Evolutionary conservation across 2,797 vertebrate genomes (phyloP).

Genomic region (Anabas testudineus): DNA sequence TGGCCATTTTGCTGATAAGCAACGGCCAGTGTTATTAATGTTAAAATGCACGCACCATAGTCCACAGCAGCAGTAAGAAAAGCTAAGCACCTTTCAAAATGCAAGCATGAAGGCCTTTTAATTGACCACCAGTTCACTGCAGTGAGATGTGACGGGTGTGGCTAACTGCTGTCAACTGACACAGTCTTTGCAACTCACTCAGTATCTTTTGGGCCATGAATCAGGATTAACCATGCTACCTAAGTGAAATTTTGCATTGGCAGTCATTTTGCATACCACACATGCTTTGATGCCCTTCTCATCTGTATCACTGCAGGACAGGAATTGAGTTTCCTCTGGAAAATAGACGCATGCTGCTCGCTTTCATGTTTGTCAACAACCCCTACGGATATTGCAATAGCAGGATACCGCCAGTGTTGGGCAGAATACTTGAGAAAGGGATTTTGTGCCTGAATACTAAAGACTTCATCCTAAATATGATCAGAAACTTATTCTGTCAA

Average conservation of each 20-base stretch:
- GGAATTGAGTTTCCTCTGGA: constrained; percentile 68
- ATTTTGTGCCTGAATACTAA: constrained; percentile 28
- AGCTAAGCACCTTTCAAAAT: constrained; percentile 11
- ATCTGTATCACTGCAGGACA: constrained; percentile 64
- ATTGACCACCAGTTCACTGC: constrained; percentile 24
- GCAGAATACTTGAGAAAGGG: constrained; percentile 4
- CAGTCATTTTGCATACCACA: constrained; percentile 55
- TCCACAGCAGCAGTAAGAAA: constrained; percentile 5
- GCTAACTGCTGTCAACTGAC: constrained; percentile 22
- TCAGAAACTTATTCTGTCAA: constrained; percentile 17
- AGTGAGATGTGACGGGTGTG: constrained; percentile 9
- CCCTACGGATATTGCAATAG: constrained; percentile 45
- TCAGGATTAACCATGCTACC: constrained; percentile 42
- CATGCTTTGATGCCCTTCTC: constrained; percentile 60
- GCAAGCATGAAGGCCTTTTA: constrained; percentile 21
- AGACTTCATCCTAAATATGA: constrained; percentile 23
- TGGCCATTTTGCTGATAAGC: constrained; percentile 35
- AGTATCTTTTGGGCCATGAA: constrained; percentile 15
- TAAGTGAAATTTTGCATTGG: constrained; percentile 39
- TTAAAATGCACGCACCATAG: neutral
- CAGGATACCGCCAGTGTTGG: constrained; percentile 23
- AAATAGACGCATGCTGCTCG: constrained; percentile 60
- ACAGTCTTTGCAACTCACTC: constrained; percentile 1
- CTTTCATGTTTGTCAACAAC: constrained; percentile 72
- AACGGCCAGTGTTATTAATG: constrained; percentile 5